Conservation (phyloP, 2,113 vertebrate genomes). For the Opisthocomus hoazin region DNA sequence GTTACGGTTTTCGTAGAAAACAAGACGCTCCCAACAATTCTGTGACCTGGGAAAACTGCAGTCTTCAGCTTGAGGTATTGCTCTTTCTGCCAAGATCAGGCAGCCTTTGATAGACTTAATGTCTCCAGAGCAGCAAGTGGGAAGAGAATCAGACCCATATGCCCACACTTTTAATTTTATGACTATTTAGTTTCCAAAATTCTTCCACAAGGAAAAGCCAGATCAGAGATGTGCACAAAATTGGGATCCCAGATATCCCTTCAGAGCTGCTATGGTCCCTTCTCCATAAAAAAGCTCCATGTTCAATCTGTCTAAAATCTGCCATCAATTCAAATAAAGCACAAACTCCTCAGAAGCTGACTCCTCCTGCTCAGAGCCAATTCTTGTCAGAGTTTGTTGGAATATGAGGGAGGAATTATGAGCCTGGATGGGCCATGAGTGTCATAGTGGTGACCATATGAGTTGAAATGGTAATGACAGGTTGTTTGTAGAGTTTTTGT, state of each 20-base stretch:
- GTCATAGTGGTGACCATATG: background rate
- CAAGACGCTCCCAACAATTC: background rate
- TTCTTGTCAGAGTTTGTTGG: background rate
- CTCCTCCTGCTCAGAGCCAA: background rate
- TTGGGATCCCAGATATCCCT: background rate
- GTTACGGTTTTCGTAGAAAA: background rate
- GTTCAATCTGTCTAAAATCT: background rate
- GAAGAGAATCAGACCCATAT: background rate
- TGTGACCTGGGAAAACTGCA: background rate
- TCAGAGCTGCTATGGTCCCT: background rate
- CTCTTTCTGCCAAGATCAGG: background rate
- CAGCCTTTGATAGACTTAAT: background rate
- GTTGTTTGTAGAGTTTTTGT: background rate
- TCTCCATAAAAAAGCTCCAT: background rate
- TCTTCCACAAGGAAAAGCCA: background rate
- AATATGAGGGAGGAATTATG: background rate
- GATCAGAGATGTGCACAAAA: background rate
- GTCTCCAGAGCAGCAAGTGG: background rate
- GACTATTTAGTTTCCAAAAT: background rate
- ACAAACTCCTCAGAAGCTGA: background rate
- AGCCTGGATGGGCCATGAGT: background rate
- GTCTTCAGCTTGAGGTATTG: background rate
- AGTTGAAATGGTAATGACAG: background rate
- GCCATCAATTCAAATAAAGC: background rate
- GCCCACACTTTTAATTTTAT: background rate